A percentile compares a stretch with the other conserved stretches of the same genome.
These are phyloP conservation scores for Xyrauchen texanus DNA, from an alignment of 2,113 vertebrate genomes.

Conservation along the genomic window DNA sequence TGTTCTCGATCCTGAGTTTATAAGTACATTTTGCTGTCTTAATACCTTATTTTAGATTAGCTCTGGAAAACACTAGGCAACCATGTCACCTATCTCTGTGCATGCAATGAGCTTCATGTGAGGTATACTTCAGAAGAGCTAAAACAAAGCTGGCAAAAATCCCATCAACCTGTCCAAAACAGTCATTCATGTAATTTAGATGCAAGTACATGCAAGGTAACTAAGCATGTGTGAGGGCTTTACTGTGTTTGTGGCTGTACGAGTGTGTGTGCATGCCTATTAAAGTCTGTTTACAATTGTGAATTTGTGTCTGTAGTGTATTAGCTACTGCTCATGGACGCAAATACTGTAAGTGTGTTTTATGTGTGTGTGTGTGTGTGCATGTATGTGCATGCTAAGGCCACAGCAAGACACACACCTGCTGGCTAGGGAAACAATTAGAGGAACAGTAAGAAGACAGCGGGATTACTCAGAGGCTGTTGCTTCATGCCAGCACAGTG, in stretches of 20 bases:
- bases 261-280: not conserved
- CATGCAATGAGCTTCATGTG: conserved; percentile 57
- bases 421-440: conserved; percentile 50
- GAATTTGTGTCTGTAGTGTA: conserved; percentile 8
- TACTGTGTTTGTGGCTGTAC: not conserved
- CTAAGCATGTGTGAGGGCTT: not conserved
- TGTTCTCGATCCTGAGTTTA: too few relatives aligned
- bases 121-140: conserved; percentile 41
- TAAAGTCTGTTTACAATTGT: conserved; percentile 8
- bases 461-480: not conserved
- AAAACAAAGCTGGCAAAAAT: conserved; percentile 61
- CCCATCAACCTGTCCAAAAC: conserved; percentile 55
- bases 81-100: conserved; percentile 45
- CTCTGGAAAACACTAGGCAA: too few relatives aligned
- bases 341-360: not conserved
- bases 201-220: not conserved
- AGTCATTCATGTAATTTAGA: conserved; percentile 54
- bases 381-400: conserved; percentile 11
- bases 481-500: conserved; percentile 24
- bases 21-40: too few relatives aligned
- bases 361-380: not conserved
- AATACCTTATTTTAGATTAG: too few relatives aligned
- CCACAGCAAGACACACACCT: conserved; percentile 41
- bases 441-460: conserved; percentile 34
- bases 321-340: too few relatives aligned